These are phyloP conservation scores for Plutella xylostella DNA, from an alignment of 2,888 invertebrate species.

Conservation along the genomic window DNA sequence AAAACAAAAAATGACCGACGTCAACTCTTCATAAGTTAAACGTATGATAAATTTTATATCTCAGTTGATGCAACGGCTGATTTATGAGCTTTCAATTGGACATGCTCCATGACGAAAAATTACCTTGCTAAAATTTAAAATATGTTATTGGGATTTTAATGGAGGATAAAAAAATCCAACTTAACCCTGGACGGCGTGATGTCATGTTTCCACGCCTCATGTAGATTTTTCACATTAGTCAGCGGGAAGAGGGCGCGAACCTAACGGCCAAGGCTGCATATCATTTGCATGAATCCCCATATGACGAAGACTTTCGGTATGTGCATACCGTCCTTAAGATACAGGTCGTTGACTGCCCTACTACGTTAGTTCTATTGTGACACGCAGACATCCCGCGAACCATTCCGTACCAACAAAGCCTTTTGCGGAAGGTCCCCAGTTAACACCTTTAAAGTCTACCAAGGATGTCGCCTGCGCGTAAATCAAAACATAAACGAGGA, in stretches of 20 bases:
- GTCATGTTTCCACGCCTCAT: neutral
- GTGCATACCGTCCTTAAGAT: slow-evolving; percentile 30
- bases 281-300: slow-evolving; percentile 48
- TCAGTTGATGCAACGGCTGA: too few species aligned
- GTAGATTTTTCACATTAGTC: neutral
- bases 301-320: slow-evolving; percentile 43
- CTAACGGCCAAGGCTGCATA: slow-evolving; percentile 43
- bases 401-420: slow-evolving; percentile 30
- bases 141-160: too few species aligned
- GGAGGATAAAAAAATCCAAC: neutral
- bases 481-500: slow-evolving; percentile 35
- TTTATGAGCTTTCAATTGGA: too few species aligned
- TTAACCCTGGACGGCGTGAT: neutral
- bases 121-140: too few species aligned
- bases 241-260: slow-evolving; percentile 26
- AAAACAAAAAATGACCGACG: slow-evolving; percentile 55
- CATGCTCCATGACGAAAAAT: too few species aligned
- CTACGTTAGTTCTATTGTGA: slow-evolving; percentile 34
- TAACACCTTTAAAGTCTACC: slow-evolving; percentile 26
- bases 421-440: slow-evolving; percentile 51
- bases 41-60: slow-evolving; percentile 39
- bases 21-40: slow-evolving; percentile 33
- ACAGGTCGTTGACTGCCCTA: slow-evolving; percentile 49
- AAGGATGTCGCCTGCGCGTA: slow-evolving; percentile 42
- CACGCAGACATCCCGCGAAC: slow-evolving; percentile 38